Evolutionary conservation across 2,113 vertebrate species (phyloP).

Genomic region (Danionella cerebrum): DNA sequence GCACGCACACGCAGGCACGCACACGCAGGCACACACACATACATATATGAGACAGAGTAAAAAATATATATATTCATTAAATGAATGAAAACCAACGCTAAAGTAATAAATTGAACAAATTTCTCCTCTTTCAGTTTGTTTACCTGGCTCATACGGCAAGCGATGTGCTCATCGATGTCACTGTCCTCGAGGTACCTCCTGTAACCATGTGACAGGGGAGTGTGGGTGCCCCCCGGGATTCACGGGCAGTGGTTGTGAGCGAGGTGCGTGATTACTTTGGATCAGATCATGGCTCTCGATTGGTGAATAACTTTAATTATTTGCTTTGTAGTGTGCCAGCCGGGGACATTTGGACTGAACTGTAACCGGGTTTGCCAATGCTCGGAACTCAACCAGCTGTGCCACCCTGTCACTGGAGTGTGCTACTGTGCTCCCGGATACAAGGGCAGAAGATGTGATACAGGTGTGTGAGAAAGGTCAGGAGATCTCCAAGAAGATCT

Average conservation of each 20-base stretch:
- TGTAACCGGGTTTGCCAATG: slow-evolving; percentile 77
- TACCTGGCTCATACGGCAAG: slow-evolving; percentile 71
- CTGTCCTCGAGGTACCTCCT: slow-evolving; percentile 66
- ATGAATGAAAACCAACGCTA: no score
- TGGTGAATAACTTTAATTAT: background rate
- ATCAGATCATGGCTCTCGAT: background rate
- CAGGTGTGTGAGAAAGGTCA: no score
- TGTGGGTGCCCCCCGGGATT: slow-evolving; percentile 77
- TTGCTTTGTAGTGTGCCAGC: slow-evolving; percentile 65
- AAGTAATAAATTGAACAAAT: no score
- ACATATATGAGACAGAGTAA: no score
- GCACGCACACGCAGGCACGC: no score
- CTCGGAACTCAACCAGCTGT: slow-evolving; percentile 70
- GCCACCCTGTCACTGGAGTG: slow-evolving; percentile 74
- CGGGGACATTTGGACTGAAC: slow-evolving; percentile 75
- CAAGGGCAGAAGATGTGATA: slow-evolving; percentile 65
- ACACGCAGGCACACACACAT: no score
- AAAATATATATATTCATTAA: no score
- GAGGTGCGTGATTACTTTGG: slow-evolving; percentile 58
- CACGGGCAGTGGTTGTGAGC: slow-evolving; percentile 72
- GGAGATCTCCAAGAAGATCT: no score
- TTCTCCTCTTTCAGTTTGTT: slow-evolving; percentile 67
- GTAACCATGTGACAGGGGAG: slow-evolving; percentile 75
- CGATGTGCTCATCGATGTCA: slow-evolving; percentile 65
- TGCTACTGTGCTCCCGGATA: slow-evolving; percentile 79